Evolutionary conservation across 2,888 invertebrate species (phyloP).

Genomic region (Idaea aversata): DNA sequence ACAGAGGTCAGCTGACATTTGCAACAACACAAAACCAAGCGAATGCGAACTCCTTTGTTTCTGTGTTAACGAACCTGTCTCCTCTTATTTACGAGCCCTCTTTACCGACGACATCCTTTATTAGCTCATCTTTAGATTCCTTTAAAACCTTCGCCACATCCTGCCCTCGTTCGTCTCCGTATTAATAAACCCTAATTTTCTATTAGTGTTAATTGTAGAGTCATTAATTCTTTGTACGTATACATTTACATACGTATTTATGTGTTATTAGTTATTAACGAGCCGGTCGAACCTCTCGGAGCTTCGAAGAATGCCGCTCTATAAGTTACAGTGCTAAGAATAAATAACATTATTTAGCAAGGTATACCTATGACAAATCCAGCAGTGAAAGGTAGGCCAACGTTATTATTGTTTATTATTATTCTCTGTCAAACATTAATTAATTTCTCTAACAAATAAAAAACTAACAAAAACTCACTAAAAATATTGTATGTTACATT

Average conservation of each 20-base stretch:
- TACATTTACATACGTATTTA: slow-evolving; percentile 29
- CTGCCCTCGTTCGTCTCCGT: slow-evolving; percentile 3
- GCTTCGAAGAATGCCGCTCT: slow-evolving; percentile 31
- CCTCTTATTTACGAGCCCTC: slow-evolving; percentile 25
- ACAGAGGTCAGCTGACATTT: slow-evolving; percentile 80
- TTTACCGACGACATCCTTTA: slow-evolving; percentile 28
- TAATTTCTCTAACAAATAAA: too few relatives aligned
- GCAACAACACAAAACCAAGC: slow-evolving; percentile 37
- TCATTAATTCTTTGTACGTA: slow-evolving; percentile 28
- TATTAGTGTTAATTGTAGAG: slow-evolving; percentile 26
- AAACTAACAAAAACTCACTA: too few relatives aligned
- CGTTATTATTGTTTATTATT: slow-evolving; percentile 22
- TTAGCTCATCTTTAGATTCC: slow-evolving; percentile 16
- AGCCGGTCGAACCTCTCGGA: slow-evolving; percentile 28
- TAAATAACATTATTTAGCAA: slow-evolving; percentile 32
- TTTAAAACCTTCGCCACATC: slow-evolving; percentile 6
- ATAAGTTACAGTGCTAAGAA: slow-evolving; percentile 30
- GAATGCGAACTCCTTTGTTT: slow-evolving; percentile 47
- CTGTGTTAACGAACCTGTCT: slow-evolving; percentile 39
- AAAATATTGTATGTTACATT: too few relatives aligned
- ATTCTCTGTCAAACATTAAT: neutral
- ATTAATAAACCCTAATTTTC: slow-evolving; percentile 18
- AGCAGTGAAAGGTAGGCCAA: slow-evolving; percentile 35
- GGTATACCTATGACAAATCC: slow-evolving; percentile 35
- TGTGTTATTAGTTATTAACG: slow-evolving; percentile 33